phyloP scores from a whole-genome alignment of 64 coral and sea anemone genomes.

The Hydrozoanthus tunicans region DNA sequence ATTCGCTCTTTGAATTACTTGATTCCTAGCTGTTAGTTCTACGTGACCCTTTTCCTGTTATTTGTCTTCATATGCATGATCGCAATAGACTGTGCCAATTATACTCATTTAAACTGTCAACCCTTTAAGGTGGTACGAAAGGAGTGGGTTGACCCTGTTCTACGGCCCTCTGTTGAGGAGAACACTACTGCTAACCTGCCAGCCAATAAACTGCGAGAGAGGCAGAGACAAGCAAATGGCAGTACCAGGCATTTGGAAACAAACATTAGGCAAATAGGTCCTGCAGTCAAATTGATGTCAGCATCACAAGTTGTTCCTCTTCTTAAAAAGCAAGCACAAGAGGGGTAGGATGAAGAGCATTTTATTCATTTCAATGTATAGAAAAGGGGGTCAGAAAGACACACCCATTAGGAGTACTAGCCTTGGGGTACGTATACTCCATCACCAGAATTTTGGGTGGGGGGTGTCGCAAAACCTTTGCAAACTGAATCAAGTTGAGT shows the following conservation, averaged over 20 bases:
- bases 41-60: too few species aligned
- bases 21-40: too few species aligned
- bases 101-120: neutral
- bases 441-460: too few species aligned
- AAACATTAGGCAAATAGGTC: constrained; percentile 31
- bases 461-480: too few species aligned
- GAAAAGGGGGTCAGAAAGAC: too few species aligned
- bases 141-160: constrained; percentile 84
- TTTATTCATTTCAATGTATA: too few species aligned
- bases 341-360: constrained; percentile 34
- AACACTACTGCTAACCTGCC: constrained; percentile 42
- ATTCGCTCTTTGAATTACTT: too few species aligned
- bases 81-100: neutral
- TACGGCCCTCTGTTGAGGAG: constrained; percentile 59
- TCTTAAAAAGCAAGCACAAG: constrained; percentile 65
- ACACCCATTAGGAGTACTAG: too few species aligned
- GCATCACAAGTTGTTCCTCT: constrained; percentile 81
- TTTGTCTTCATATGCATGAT: neutral
- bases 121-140: constrained; percentile 60
- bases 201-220: constrained; percentile 70
- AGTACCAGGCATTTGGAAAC: neutral
- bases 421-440: too few species aligned
- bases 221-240: constrained; percentile 48
- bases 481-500: too few species aligned
- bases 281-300: constrained; percentile 49